Base-by-base conservation (phyloP, 2,113 vertebrate genomes). In the Dicaeum eximium region DNA sequence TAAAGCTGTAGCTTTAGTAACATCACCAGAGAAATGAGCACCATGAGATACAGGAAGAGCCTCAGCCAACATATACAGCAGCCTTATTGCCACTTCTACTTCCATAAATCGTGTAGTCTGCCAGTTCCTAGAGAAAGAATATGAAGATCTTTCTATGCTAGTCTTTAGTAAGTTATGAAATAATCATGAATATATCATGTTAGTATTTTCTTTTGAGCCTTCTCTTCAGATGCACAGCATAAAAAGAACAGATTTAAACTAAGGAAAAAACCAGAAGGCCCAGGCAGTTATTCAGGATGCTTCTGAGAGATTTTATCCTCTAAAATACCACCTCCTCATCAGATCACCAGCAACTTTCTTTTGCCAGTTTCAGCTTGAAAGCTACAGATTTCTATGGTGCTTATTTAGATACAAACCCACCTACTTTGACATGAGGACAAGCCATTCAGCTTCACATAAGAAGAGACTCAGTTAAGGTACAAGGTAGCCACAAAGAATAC, bases 41-140 rank as follows among this genome's bases (percentile, higher is more conserved):
- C 99, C 99, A 58, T 99, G 99, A 31, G 99, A 99, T 7, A 98
- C 98, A 6, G 99, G 99, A 96, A 99, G 98, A 25, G 99, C 99
- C 95, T 99, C 99, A 14, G 99, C 99, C 95, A 99, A 96, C 99
- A 99, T 99, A 97, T 99, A 99, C 38, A 99, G 97, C 96, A 99
- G 96, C 75, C 99, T 95, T 97, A 99, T 98, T 64, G 99, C 98
- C 78, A 99, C 99, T 97, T 99, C 99, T 86, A 99, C 98, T 97
- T 99, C 99, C 99, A 99, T 99, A 97, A 99, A 99, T 15, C 97
- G 86, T 1, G 98, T 97, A 3, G 98, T 98, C 97, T 99, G 99
- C 99, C 99, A 99, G 44, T 96, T 98, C 97, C 99, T 99, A 96
- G 13, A 91, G 82, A 78, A 96, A 65, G 21, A 70, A 64, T 8